Evolutionary conservation across 2,113 vertebrate species (phyloP).

Genomic region (Limnothrissa miodon): DNA sequence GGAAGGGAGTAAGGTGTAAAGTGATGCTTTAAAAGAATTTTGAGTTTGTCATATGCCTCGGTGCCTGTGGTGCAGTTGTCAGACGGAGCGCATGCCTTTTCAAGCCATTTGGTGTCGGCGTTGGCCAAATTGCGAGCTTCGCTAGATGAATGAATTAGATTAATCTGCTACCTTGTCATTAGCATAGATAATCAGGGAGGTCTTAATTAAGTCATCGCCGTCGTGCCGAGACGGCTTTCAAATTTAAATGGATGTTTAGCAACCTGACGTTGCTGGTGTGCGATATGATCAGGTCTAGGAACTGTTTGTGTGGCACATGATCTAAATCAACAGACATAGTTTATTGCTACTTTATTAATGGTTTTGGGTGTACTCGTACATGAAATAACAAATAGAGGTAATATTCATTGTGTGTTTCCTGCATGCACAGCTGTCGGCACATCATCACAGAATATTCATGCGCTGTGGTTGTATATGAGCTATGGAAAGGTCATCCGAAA

Average conservation of each 20-base stretch:
- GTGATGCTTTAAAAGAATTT: neutral
- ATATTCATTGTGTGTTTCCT: neutral
- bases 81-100: conserved; percentile 17
- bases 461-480: conserved; percentile 62
- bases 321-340: neutral
- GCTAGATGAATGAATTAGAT: conserved; percentile 50
- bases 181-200: conserved; percentile 55
- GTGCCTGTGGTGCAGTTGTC: conserved; percentile 10
- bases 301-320: conserved; percentile 33
- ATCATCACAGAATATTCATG: conserved; percentile 48
- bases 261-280: conserved; percentile 1
- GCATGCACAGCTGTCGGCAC: neutral
- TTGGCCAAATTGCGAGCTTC: conserved; percentile 34
- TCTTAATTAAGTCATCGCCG: conserved; percentile 55
- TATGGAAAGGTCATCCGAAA: conserved; percentile 66
- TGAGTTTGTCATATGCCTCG: neutral
- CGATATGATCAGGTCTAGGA: neutral
- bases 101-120: conserved; percentile 32
- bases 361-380: neutral
- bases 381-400: conserved; percentile 7
- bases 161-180: conserved; percentile 51
- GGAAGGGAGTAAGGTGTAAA: neutral
- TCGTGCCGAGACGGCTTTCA: conserved; percentile 39
- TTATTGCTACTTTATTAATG: neutral
- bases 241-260: conserved; percentile 28